Base-by-base conservation (phyloP, 2,797 vertebrate species). In the Smutsia temminckii region DNA sequence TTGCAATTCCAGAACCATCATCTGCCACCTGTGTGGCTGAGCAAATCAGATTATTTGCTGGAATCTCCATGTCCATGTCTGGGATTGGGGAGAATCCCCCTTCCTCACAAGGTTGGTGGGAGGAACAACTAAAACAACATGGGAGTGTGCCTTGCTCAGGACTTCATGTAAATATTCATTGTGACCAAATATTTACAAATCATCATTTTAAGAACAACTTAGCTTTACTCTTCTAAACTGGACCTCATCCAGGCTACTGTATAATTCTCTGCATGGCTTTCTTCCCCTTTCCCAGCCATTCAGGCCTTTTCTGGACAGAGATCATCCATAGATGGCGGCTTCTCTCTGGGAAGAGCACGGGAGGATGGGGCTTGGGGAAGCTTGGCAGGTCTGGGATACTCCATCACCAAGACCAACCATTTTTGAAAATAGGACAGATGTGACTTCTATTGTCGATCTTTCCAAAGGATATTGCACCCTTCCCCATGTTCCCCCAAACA, bases 151-250 rank as follows among this genome's bases (percentile, higher is more conserved):
- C 61, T 72, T 0, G 0, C 69, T 69, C 27, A 12, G 42, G 27
- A 34, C 34, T 51, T 69, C 13, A 37, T 20, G 64, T 25, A n/a
- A 85, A 27, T 55, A 77, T 72, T 46, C 34, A 84, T 5, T 69
- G 25, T 71, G 63, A 51, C 53, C 5, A 5, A 89, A 66, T 75
- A 32, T 61, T 94, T 61, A 74, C 21, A 71, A 42, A 32, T 80
- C 77, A 84, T 57, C 77, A 84, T 57, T 87, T 94, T 80, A 79
- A 80, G 79, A 86, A 80, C 34, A 46, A 46, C n/a, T 75, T n/a
- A 10, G 27, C 23, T 37, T 53, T 37, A 18, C 42, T 80, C 8
- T 11, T 42, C 32, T 79, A 25, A 66, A 34, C 46, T 46, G 32
- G 55, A 55, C 34, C 59, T 89, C 6, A 0, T 18, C 10, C 2